These are phyloP conservation scores for Leucoptera coffeella DNA, from an alignment of 2,888 invertebrate species.

Conservation along the genomic window DNA sequence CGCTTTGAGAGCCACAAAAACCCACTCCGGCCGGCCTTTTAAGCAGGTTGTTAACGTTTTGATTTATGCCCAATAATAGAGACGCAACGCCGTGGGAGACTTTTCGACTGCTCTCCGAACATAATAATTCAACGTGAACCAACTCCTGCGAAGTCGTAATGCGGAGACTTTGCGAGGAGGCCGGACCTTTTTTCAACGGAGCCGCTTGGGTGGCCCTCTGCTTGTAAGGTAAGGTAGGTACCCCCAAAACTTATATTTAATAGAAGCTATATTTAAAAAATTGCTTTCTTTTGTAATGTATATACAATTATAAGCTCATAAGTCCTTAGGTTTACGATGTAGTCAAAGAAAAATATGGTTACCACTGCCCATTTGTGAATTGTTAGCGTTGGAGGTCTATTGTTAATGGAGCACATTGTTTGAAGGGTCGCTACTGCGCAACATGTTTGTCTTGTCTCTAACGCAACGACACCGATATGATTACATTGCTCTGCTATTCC, in stretches of 20 bases:
- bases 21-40: constrained; percentile 44
- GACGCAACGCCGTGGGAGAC: constrained; percentile 51
- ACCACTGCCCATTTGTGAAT: too few species aligned
- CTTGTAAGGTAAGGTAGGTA: too few species aligned
- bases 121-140: constrained; percentile 43
- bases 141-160: constrained; percentile 40
- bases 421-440: constrained; percentile 27
- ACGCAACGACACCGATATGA: background rate
- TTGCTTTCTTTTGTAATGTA: too few species aligned
- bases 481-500: constrained; percentile 19
- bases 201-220: too few species aligned
- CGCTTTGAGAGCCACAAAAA: constrained; percentile 46
- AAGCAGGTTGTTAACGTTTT: constrained; percentile 55
- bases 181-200: too few species aligned
- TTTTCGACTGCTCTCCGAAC: constrained; percentile 32
- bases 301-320: too few species aligned
- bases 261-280: too few species aligned
- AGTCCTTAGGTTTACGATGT: too few species aligned
- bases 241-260: too few species aligned
- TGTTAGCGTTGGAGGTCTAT: too few species aligned
- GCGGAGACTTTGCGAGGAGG: too few species aligned
- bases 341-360: too few species aligned
- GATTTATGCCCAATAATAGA: constrained; percentile 54
- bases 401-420: constrained; percentile 40
- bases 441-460: constrained; percentile 1